Conservation (phyloP, 1,140 invertebrate species). For the Drosophila tropicalis region DNA sequence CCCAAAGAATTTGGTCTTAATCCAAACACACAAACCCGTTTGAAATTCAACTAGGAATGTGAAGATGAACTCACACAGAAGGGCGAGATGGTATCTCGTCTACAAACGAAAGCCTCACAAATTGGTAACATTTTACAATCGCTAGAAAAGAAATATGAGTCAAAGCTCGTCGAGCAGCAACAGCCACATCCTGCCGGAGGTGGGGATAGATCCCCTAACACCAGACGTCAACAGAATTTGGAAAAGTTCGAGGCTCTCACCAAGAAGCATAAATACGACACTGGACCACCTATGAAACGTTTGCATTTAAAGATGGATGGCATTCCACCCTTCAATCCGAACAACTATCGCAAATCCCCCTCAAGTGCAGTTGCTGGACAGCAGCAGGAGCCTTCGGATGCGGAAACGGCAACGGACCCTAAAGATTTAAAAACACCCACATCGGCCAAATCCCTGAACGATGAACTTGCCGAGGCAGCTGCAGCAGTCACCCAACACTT, state of each 20-base stretch:
- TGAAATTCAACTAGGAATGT: conserved; percentile 89
- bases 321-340: conserved; percentile 84
- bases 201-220: conserved; percentile 70
- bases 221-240: conserved; percentile 76
- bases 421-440: conserved; percentile 47
- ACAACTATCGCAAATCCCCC: conserved; percentile 84
- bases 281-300: conserved; percentile 79
- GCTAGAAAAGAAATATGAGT: conserved; percentile 89
- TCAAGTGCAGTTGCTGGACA: conserved; percentile 57
- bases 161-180: conserved; percentile 72
- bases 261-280: conserved; percentile 81
- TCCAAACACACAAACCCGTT: conserved; percentile 42
- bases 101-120: conserved; percentile 94
- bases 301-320: conserved; percentile 80
- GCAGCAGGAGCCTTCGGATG: neutral
- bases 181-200: conserved; percentile 42
- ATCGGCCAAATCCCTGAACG: conserved; percentile 57
- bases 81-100: conserved; percentile 94
- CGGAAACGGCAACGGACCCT: neutral
- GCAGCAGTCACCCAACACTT: conserved; percentile 57
- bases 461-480: conserved; percentile 57
- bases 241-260: conserved; percentile 80
- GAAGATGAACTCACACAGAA: conserved; percentile 95
- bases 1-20: conserved; percentile 36
- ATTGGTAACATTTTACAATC: conserved; percentile 95